These are phyloP conservation scores for Limenitis camilla DNA, from an alignment of 2,888 invertebrate genomes.

Conservation along the genomic window DNA sequence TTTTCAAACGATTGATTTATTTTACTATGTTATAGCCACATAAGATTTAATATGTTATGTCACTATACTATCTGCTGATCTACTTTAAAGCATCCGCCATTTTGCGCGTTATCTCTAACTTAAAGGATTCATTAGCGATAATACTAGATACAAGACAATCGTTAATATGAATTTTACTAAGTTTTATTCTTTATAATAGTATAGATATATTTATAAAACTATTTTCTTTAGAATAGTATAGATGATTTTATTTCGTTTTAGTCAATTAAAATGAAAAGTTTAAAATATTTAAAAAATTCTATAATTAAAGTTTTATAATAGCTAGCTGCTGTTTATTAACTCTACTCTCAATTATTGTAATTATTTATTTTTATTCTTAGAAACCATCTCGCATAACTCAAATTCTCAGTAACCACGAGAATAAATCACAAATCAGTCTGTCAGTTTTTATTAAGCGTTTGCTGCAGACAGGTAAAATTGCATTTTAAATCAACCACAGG, in stretches of 20 bases:
- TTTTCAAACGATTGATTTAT: neutral
- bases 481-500: slow-evolving; percentile 21
- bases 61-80: neutral
- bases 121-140: neutral
- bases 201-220: too few relatives aligned
- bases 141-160: too few relatives aligned
- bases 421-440: slow-evolving; percentile 6
- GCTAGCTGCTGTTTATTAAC: too few relatives aligned
- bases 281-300: too few relatives aligned
- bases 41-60: neutral
- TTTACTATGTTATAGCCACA: neutral
- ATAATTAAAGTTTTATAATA: too few relatives aligned
- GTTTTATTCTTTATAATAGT: too few relatives aligned
- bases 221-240: too few relatives aligned
- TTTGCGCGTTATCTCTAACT: neutral
- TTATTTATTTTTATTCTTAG: neutral
- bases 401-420: slow-evolving; percentile 6
- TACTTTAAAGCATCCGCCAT: neutral
- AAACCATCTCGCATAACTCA: slow-evolving; percentile 3
- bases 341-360: neutral
- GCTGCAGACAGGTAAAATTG: slow-evolving; percentile 24
- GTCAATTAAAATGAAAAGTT: too few relatives aligned
- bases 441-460: slow-evolving; percentile 16
- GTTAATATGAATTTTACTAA: too few relatives aligned
- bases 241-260: too few relatives aligned